phyloP scores from a whole-genome alignment of 2,888 invertebrate genomes.

The Oasisia sp. region DNA sequence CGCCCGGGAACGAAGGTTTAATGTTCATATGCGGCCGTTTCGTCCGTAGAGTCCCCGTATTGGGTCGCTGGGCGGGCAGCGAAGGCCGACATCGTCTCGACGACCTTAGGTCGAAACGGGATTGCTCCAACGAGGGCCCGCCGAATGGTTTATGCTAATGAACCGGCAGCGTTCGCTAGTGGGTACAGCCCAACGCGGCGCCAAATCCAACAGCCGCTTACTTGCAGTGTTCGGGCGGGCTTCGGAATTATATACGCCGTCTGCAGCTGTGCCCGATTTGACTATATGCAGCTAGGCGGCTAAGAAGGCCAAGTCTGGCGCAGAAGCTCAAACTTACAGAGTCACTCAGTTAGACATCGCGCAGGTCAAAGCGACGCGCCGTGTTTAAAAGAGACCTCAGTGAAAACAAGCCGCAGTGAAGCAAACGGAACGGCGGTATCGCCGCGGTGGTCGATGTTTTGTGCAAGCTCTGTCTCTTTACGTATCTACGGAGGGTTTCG shows the following conservation, averaged over 20 bases:
- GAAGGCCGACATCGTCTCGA: neutral
- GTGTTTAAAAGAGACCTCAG: neutral
- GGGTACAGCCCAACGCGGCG: neutral
- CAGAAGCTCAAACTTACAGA: neutral
- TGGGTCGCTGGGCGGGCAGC: neutral
- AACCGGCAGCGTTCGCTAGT: neutral
- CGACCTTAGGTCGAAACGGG: neutral
- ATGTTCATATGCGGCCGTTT: neutral
- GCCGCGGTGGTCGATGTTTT: neutral
- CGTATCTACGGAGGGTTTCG: neutral
- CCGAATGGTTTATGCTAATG: neutral
- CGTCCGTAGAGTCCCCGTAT: neutral
- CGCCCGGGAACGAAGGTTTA: neutral
- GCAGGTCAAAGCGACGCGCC: neutral
- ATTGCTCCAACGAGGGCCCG: neutral
- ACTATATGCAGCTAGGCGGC: neutral
- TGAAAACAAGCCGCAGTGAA: neutral
- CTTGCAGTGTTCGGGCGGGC: neutral
- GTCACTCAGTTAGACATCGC: neutral
- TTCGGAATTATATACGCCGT: neutral
- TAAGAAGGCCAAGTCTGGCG: neutral
- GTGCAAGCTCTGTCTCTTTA: too few relatives aligned
- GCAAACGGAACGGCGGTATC: neutral
- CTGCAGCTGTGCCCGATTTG: constrained; percentile 3
- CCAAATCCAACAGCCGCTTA: constrained; percentile 13